Base-by-base conservation (phyloP, 2,888 invertebrate genomes). In the Phaedon cochleariae region DNA sequence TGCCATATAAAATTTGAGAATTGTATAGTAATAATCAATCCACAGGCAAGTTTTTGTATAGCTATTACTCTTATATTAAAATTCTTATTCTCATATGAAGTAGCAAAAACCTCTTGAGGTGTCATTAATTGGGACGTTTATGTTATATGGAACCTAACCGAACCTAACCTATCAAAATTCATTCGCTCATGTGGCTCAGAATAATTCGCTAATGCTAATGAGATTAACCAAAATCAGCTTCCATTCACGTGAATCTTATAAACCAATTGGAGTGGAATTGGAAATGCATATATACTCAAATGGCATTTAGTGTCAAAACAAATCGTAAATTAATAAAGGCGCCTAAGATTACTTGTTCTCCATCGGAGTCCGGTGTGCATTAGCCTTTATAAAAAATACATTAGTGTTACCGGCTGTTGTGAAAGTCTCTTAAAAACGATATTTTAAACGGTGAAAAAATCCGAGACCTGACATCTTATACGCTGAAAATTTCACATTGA, bases 281-380 rank as follows among this genome's bases (percentile, higher is more conserved):
- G 49, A 54, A 60, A 68, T 62, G 64, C 53, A 65, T n/a, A n/a
- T n/a, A n/a, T 62, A 67, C 59, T 64, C 31, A 62, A 62, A 64
- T 52, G 26, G 37, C 58, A 48, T 53, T 62, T 49, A 48, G 49
- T 49, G 61, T 59, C 65, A 65, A 54, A 65, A 62, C 65, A 65
- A 65, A 65, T 58, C 52, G 61, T 65, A 65, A 65, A 65, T 65
- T 58, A 58, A 26, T 6, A 18, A 12, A 26, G 57, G 57, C 57
- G 57, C 29, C 45, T 18, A 45, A 57, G 18, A 45, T 17, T 57
- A 20, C 9, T 55, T 41, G 3, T 34, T 34, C 12, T 34, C 34
- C 12, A 10, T 4, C 34, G 34, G 12, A 34, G 34, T 4, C 41
- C 41, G 15, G 15, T 41, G 15, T 12, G 12, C 41, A 41, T 41